Evolutionary conservation across 2,113 vertebrate genomes (phyloP), one percentile per base, ranked within the genome.

Genomic region (Forbesichthys papilliferus): DNA sequence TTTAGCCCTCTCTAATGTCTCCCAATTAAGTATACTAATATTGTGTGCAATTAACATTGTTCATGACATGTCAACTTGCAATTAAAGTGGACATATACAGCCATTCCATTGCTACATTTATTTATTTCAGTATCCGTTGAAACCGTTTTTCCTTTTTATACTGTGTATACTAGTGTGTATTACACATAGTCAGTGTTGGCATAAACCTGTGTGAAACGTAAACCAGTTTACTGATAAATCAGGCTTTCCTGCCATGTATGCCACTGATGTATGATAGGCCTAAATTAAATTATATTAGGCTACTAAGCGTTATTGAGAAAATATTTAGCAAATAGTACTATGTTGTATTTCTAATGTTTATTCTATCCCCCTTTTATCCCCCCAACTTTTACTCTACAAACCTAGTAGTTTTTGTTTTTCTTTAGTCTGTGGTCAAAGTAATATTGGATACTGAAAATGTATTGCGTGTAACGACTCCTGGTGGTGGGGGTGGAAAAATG

Each of bases 141-240:
- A 49, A 64, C 62, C 47, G 7, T 5, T n/a, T 54, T 14, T 12
- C 11, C 2, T 59, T 14, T 59, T 59, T 59, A 13, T 18, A 18
- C 36, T 66, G 53, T 47, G 57, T 46, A 69, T 55, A 61, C 68
- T 48, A 9, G 34, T 27, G 14, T 9, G 51, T 10, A 69, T 65
- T 54, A 18, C 64, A 36, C 27, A 53, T 52, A 60, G 55, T n/a
- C 0, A 1, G 48, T 64, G 68, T 63, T 78, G 27, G 27, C 27
- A 27, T 27, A 54, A 70, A 69, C 46, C 49, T 69, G 55, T 42
- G 1, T 75, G 53, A 74, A 68, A 69, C 55, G 42, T 63, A 55
- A 78, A 69, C 74, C 80, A 80, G 69, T 74, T 64, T 73, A 71
- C 73, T 78, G 8, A 69, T 57, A 61, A 68, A 85, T 90, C 87